A percentile compares a stretch with the other conserved stretches of the same genome.
These are phyloP conservation scores for Deilephila elpenor DNA, from an alignment of 2,888 invertebrate species.

Conservation along the genomic window DNA sequence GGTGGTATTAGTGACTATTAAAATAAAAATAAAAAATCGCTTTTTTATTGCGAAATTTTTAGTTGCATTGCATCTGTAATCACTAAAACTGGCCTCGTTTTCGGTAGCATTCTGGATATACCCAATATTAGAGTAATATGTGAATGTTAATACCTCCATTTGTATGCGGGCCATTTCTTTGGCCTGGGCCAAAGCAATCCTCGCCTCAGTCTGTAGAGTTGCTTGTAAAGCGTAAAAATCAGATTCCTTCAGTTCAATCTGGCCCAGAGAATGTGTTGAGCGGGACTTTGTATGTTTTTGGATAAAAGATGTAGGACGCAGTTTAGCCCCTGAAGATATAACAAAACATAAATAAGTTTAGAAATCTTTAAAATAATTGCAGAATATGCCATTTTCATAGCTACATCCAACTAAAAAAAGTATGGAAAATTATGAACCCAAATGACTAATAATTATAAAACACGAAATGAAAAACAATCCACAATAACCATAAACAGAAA, in stretches of 20 bases:
- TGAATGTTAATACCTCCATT: conserved; percentile 89
- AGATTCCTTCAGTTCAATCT: conserved; percentile 84
- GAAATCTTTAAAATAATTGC: neutral
- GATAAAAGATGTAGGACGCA: conserved; percentile 75
- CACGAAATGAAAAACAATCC: neutral
- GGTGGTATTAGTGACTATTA: too few relatives aligned
- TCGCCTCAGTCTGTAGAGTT: conserved; percentile 93
- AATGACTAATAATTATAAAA: neutral
- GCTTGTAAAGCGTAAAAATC: conserved; percentile 93
- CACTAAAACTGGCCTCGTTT: too few relatives aligned
- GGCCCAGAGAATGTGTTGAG: conserved; percentile 78
- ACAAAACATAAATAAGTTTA: conserved; percentile 12
- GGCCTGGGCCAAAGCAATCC: conserved; percentile 94
- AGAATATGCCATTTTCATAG: neutral
- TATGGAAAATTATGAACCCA: neutral
- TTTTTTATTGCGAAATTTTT: too few relatives aligned
- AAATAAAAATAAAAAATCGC: too few relatives aligned
- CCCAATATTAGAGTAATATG: neutral
- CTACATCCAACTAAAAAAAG: neutral
- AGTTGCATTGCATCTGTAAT: neutral
- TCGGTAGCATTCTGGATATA: too few relatives aligned
- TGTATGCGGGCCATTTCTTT: conserved; percentile 96
- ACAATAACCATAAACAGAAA: neutral
- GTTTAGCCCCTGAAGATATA: conserved; percentile 65
- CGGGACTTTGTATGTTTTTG: conserved; percentile 76